A percentile compares a stretch with the other conserved stretches of the same genome.
These are phyloP conservation scores for Piprites chloris DNA, from an alignment of 2,113 vertebrate species.

Conservation along the genomic window DNA sequence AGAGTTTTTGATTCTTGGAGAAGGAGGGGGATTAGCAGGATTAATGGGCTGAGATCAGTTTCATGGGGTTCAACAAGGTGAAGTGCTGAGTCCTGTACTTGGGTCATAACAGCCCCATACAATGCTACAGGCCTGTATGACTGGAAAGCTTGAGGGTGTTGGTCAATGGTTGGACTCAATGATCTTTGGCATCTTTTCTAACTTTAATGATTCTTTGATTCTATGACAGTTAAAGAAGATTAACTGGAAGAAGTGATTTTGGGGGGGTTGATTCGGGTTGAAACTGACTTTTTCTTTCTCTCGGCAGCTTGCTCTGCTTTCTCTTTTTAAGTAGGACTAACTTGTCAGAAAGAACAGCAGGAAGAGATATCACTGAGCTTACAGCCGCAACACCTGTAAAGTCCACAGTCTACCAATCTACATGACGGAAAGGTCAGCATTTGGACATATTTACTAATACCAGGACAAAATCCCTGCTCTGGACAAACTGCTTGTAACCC, in stretches of 20 bases:
- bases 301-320: neutral
- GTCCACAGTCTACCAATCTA: neutral
- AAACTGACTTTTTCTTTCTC: neutral
- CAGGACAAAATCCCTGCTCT: neutral
- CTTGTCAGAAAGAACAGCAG: neutral
- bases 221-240: neutral
- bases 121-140: neutral
- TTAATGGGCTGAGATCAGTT: accelerated
- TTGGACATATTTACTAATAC: neutral
- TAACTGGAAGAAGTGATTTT: neutral
- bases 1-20: neutral
- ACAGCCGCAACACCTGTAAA: neutral
- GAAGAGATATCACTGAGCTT: neutral
- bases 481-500: neutral
- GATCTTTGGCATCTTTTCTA: neutral
- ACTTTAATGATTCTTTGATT: neutral
- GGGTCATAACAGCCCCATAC: too few relatives aligned
- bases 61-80: neutral
- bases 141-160: neutral
- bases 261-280: accelerated
- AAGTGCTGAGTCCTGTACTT: neutral
- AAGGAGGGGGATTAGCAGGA: neutral
- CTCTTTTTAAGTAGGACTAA: neutral
- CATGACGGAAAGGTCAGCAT: neutral
- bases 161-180: neutral